Base-by-base conservation (phyloP, 2,888 invertebrate genomes). In the Apotomis betuletana region DNA sequence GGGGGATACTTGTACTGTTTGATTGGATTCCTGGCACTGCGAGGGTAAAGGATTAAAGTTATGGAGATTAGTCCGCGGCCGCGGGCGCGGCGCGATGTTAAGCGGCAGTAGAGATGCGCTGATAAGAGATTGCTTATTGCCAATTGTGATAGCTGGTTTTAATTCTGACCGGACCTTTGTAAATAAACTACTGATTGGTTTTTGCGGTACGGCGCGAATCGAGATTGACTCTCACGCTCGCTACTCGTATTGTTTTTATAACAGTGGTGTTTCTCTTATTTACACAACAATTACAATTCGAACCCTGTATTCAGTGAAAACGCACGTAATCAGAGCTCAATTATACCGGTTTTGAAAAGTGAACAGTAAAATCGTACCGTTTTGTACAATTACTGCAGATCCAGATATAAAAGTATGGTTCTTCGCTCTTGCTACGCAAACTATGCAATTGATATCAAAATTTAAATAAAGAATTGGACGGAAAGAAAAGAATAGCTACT, bases 21-120 rank as follows among this genome's bases (percentile, higher is more conserved):
- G 93, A 93, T 93, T 93, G 93, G 92, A 93, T 93, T 92, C 90
- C 92, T 91, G 92, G 90, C 88, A 91, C 88, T 88, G 89, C 83
- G 89, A 90, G 92, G 92, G 93, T 91, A 90, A 92, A 88, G 93
- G 93, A 93, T 92, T 93, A 93, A 93, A 92, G 90, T 93, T 93
- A 93, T 92, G 92, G 92, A 93, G 93, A 93, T 93, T 92, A 92
- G 91, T 91, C 91, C 90, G 86, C 90, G 92, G 92, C 90, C 92
- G 92, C 92, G 90, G 89, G 88, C 87, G 87, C 85, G 88, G 70
- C 83, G 90, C 91, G 90, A 90, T 92, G 91, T 91, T 91, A 92
- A 92, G 91, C 90, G 90, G 89, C 88, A 88, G 89, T 91, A 90
- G 90, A 92, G 92, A 92, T 92, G 89, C 90, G 89, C 85, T 81